These are phyloP conservation scores for Lampropteryx suffumata DNA, from an alignment of 2,888 invertebrate genomes.

Conservation along the genomic window DNA sequence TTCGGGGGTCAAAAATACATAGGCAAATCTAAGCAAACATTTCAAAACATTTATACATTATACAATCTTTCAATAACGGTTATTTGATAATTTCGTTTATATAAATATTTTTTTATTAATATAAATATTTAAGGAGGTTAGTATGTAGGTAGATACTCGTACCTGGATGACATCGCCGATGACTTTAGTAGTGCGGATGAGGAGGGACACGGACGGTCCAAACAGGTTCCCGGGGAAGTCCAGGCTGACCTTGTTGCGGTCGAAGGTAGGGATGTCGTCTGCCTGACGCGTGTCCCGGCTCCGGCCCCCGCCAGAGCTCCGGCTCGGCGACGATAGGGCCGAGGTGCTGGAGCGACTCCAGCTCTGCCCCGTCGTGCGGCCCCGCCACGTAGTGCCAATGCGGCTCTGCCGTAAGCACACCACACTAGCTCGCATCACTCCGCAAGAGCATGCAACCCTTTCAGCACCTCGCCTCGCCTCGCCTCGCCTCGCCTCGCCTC, in stretches of 20 bases:
- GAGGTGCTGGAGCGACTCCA: background rate
- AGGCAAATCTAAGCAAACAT: too few relatives aligned
- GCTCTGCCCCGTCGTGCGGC: constrained; percentile 39
- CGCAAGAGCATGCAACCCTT: too few relatives aligned
- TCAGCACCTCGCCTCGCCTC: constrained; percentile 7
- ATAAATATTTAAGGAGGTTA: too few relatives aligned
- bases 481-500: background rate
- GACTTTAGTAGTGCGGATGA: constrained; percentile 86
- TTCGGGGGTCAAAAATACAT: too few relatives aligned
- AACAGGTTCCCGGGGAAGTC: constrained; percentile 86
- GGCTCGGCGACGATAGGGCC: too few relatives aligned
- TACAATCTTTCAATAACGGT: too few relatives aligned
- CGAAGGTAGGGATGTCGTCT: constrained; percentile 84
- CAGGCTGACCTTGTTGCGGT: constrained; percentile 85
- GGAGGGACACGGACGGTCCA: constrained; percentile 86
- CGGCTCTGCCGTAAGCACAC: constrained; percentile 41
- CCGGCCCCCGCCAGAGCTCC: background rate
- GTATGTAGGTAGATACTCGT: background rate
- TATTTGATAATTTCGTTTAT: too few relatives aligned
- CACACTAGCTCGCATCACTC: too few relatives aligned
- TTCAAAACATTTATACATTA: too few relatives aligned
- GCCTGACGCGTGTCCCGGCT: constrained; percentile 28
- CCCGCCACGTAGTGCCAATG: constrained; percentile 62
- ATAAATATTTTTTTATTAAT: too few relatives aligned
- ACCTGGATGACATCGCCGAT: constrained; percentile 87